Evolutionary conservation across 1,140 invertebrate species (phyloP), one percentile per base, ranked within the genome.

Genomic region (Holotrichia oblita): DNA sequence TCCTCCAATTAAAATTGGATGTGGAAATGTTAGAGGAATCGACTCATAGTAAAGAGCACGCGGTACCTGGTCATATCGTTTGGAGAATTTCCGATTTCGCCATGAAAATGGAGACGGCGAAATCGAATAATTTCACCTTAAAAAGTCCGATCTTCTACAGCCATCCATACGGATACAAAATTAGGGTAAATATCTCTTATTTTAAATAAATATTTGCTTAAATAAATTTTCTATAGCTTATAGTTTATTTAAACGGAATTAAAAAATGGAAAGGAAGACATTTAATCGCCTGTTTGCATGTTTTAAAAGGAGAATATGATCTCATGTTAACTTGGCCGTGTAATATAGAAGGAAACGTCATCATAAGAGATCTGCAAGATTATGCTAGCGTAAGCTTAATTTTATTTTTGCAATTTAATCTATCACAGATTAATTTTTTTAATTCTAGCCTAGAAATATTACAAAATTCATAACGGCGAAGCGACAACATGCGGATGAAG

Each of bases 231-330:
- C 4, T 34, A 3, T 80, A 93, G 91, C 87, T 93, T 24, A 90
- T 93, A 79, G 84, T 93, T 4, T 90, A 91, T 83, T 81, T 94
- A 20, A 94, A 94, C 81, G 93, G 93, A 8, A 89, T 92, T 40
- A 92, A 92, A 6, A 92, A 92, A 78, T 94, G 93, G 93, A 92
- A 90, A 82, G 92, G 91, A 0, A 89, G 93, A 0, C 91, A 94
- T 81, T 83, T 93, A 69, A 92, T 93, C 7, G 89, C 91, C 1
- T 92, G 91, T 12, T 84, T 94, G 10, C 89, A 90, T 64, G 89
- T 93, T 6, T 85, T 93, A 6, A 88, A 89, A 8, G 92, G 93
- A 0, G 91, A 92, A 72, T 94, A 91, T 87, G 93, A 94, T 87
- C 87, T 91, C 0, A 82, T 94, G 40, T 85, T 94, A 78, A 87